These are phyloP conservation scores for Lycodopsis pacificus DNA, from an alignment of 2,797 vertebrate genomes.

Conservation along the genomic window DNA sequence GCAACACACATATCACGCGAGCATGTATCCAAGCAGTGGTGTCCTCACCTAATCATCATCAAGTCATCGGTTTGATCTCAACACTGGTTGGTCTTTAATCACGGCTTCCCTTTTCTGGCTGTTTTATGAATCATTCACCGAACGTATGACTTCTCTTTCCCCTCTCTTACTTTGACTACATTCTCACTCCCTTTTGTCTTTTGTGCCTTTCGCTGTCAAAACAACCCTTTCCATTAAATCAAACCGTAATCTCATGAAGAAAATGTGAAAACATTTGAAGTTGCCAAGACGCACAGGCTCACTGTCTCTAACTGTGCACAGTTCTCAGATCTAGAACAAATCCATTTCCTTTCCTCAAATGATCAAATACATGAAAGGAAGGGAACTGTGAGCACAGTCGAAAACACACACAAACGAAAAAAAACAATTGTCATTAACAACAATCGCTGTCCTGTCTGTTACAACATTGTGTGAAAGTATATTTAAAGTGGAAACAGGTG, in stretches of 20 bases:
- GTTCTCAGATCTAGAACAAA: slow-evolving; percentile 37
- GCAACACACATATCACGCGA: background rate
- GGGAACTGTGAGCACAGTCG: slow-evolving; percentile 21
- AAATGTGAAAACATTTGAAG: slow-evolving; percentile 37
- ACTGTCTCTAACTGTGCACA: slow-evolving; percentile 45
- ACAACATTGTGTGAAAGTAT: slow-evolving; percentile 4
- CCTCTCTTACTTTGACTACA: background rate
- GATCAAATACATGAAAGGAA: slow-evolving; percentile 55
- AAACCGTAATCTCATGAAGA: slow-evolving; percentile 13
- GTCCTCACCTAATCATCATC: slow-evolving; percentile 3
- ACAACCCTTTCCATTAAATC: slow-evolving; percentile 3
- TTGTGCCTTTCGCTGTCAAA: slow-evolving; percentile 4
- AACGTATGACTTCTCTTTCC: background rate
- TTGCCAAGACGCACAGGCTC: slow-evolving; percentile 12
- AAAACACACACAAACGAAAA: slow-evolving; percentile 30
- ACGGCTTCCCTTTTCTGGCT: background rate
- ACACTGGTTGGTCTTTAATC: background rate
- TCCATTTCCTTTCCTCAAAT: slow-evolving; percentile 41
- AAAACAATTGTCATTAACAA: slow-evolving; percentile 31
- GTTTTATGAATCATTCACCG: slow-evolving; percentile 16
- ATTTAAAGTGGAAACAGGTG: slow-evolving; percentile 16
- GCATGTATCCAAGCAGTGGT: background rate
- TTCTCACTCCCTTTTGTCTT: background rate
- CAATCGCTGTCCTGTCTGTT: background rate
- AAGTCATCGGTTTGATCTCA: background rate